Base-by-base conservation (phyloP, 2,888 invertebrate species). In the Phoenoteleia sp. region DNA sequence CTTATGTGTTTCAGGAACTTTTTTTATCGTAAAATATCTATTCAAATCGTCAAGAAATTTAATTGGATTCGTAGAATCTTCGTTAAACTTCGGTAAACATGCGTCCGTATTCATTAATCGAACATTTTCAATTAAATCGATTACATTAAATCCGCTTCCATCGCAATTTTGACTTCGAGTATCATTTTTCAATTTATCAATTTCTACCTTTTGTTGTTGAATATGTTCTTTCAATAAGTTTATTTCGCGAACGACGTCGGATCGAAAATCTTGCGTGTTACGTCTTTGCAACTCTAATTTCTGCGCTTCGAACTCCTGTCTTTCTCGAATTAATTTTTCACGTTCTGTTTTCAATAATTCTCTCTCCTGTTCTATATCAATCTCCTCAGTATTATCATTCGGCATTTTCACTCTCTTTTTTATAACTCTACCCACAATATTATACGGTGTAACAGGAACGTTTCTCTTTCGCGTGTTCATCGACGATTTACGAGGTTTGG, bases 21-120 rank as follows among this genome's bases (percentile, higher is more conserved):
- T 42, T 15, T 45, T 62, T 13, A 45, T n/a, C 3, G 2, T 11
- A 45, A 62, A 45, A 62, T 62, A 62, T 25, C 25, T 62, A n/a
- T 62, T 15, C 25, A 62, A 45, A 11, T 23, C 7, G 13, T 23
- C 3, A 7, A 62, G 25, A 45, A 62, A 62, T 25, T 45, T n/a
- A 2, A 13, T 62, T 15, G 62, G 45, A 45, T 62, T 62, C 6
- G n/a, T 45, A 42, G 23, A 5, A 19, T n/a, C 19, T 11, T 25
- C 17, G 5, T 58, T 23, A 39, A 21, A 60, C 39, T 60, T 60
- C 3, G 60, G 60, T 13, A 60, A 9, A 11, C 21, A 17, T 1
- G n/a, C 19, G n/a, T 60, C 60, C 2, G 39, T 13, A 60, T 36
- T 39, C 13, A 19, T 49, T 2, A 21, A 9, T 13, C 5, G 13